Base-by-base conservation (phyloP, 2,888 invertebrate species). In the Latrodectus hesperus region DNA sequence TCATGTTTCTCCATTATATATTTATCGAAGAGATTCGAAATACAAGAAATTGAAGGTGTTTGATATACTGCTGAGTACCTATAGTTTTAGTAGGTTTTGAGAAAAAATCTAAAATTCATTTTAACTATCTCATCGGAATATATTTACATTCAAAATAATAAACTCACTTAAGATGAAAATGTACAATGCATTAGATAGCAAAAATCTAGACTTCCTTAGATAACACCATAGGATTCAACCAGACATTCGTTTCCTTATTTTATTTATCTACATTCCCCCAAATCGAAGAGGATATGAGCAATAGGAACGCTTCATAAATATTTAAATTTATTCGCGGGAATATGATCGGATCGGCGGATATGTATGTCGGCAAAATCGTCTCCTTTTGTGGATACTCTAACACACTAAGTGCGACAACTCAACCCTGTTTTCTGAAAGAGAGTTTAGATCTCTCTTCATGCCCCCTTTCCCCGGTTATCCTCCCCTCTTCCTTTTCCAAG, bases 291-390 rank as follows among this genome's bases (percentile, higher is more conserved):
- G 60, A 60, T 60, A 60, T 60, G 60, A 60, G 60, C n/a, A 60
- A 60, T 60, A 60, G 12, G 60, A 60, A 60, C 12, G 60, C 12
- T n/a, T 60, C 60, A 60, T 60, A 60, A 60, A 60, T 60, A 60
- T 60, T 77, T 77, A 84, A 84, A 84, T 77, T 77, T 84, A 84
- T 84, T 84, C 84, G 65, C 38, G 65, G 70, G 75, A 65, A 84
- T 77, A 74, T 84, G 71, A 67, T 67, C 65, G 78, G 64, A 49
- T 78, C 84, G 60, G 72, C 64, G 71, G 77, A 84, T 78, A 77
- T 78, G 73, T 78, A 72, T 64, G 68, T 70, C 74, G 68, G 49
- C 49, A 49, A 75, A 82, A 82, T 75, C 82, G 82, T 65, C 78
- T 77, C 73, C 84, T 78, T 72, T 84, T 72, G 73, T 73, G 70